phyloP scores from a whole-genome alignment of 2,888 invertebrate genomes.

The Timema cristinae region DNA sequence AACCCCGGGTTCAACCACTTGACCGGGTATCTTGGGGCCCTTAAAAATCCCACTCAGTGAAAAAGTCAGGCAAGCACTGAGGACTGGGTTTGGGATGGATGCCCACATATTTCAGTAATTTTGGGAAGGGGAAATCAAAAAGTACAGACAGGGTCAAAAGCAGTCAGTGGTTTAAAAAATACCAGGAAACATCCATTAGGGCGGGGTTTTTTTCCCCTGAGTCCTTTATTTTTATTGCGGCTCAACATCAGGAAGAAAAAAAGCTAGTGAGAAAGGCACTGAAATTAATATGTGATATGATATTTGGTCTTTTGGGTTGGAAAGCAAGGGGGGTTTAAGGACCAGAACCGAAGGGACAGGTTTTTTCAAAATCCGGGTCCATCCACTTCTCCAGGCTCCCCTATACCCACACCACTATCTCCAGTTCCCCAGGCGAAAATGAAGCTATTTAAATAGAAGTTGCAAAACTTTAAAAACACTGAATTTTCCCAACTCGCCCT shows the following conservation, averaged over 20 bases:
- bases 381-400: background rate
- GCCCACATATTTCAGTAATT: background rate
- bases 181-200: background rate
- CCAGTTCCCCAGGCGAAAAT: background rate
- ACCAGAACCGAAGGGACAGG: background rate
- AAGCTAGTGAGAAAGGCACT: background rate
- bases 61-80: background rate
- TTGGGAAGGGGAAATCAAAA: background rate
- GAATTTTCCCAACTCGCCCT: background rate
- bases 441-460: background rate
- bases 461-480: background rate
- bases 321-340: background rate
- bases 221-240: background rate
- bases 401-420: slow-evolving; percentile 1
- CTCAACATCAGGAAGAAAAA: background rate
- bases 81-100: background rate
- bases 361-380: background rate
- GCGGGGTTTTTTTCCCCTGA: background rate
- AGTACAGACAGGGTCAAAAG: background rate
- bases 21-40: background rate
- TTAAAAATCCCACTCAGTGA: background rate
- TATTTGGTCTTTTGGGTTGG: background rate
- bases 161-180: background rate
- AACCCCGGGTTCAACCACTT: background rate
- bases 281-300: background rate